Evolutionary conservation across 2,113 vertebrate genomes (phyloP).

Genomic region (Pachypanchax playfairii): DNA sequence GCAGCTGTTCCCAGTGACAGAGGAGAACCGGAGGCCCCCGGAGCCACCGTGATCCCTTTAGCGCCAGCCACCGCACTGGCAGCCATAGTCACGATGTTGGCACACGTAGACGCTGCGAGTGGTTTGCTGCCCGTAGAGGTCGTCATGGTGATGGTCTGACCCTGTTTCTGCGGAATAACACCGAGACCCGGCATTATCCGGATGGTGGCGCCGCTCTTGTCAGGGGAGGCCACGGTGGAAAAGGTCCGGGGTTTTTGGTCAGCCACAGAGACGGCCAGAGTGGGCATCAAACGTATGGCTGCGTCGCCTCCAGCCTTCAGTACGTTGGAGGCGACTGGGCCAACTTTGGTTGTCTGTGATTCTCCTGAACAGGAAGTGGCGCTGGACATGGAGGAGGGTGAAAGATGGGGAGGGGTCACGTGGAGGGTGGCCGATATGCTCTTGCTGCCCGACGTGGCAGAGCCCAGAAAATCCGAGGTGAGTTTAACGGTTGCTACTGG

Average conservation of each 20-base stretch:
- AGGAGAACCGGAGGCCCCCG: slow-evolving; percentile 80
- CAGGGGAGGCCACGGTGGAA: slow-evolving; percentile 81
- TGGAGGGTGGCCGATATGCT: slow-evolving; percentile 95
- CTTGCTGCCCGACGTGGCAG: slow-evolving; percentile 80
- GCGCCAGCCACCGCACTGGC: slow-evolving; percentile 84
- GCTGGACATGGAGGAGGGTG: slow-evolving; percentile 78
- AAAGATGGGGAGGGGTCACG: slow-evolving; percentile 82
- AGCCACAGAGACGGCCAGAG: slow-evolving; percentile 87
- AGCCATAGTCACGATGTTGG: slow-evolving; percentile 78
- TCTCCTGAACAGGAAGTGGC: slow-evolving; percentile 64
- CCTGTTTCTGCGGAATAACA: slow-evolving; percentile 89
- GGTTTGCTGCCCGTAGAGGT: slow-evolving; percentile 81
- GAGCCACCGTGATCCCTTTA: slow-evolving; percentile 85
- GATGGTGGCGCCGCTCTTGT: slow-evolving; percentile 90
- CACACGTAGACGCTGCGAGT: slow-evolving; percentile 75
- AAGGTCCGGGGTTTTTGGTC: slow-evolving; percentile 89
- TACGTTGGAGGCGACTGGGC: slow-evolving; percentile 76
- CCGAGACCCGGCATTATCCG: slow-evolving; percentile 95
- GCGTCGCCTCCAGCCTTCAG: slow-evolving; percentile 84
- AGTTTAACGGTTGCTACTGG: slow-evolving; percentile 95
- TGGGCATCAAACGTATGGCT: slow-evolving; percentile 94
- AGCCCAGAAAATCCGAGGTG: slow-evolving; percentile 91
- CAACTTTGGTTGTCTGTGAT: slow-evolving; percentile 71
- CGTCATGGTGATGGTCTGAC: slow-evolving; percentile 88
- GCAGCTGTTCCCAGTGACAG: slow-evolving; percentile 85